phyloP scores from a whole-genome alignment of 2,113 vertebrate genomes.

The Anseranas semipalmata region DNA sequence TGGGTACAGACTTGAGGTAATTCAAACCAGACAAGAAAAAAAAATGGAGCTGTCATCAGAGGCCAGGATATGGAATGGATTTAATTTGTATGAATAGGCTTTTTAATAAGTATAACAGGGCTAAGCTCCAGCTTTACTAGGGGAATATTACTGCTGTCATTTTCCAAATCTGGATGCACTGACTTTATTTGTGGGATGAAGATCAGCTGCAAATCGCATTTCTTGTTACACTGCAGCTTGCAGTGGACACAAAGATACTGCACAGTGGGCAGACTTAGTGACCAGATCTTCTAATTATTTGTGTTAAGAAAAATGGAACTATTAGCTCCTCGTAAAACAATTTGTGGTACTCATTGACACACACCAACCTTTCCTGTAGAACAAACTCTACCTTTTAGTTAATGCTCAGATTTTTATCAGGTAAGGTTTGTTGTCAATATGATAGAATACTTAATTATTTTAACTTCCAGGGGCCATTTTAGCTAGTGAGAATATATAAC shows the following conservation, averaged over 20 bases:
- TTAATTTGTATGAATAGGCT: constrained; percentile 84
- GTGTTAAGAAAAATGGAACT: constrained; percentile 37
- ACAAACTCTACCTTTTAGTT: constrained; percentile 10
- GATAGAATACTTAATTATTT: constrained; percentile 46
- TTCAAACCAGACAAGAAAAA: constrained; percentile 79
- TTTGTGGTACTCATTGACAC: constrained; percentile 26
- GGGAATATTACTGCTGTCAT: constrained; percentile 71
- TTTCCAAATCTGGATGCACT: constrained; percentile 72
- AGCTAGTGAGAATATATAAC: constrained; percentile 18
- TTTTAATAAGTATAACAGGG: constrained; percentile 80
- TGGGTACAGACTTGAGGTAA: constrained; percentile 77
- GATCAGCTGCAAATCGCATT: constrained; percentile 52
- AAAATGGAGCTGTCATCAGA: constrained; percentile 80
- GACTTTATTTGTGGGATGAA: constrained; percentile 70
- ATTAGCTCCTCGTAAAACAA: constrained; percentile 28
- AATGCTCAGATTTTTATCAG: constrained; percentile 9
- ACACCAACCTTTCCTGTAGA: constrained; percentile 25
- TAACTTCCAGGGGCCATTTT: constrained; percentile 13
- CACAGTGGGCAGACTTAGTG: neutral
- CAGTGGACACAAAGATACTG: neutral
- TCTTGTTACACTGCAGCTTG: constrained; percentile 28
- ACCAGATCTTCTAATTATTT: constrained; percentile 46
- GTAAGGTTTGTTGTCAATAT: constrained; percentile 11
- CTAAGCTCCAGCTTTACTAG: constrained; percentile 72
- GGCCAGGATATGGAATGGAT: constrained; percentile 74